Conservation (phyloP, 2,797 vertebrate genomes). For the Jordanella pulchra region DNA sequence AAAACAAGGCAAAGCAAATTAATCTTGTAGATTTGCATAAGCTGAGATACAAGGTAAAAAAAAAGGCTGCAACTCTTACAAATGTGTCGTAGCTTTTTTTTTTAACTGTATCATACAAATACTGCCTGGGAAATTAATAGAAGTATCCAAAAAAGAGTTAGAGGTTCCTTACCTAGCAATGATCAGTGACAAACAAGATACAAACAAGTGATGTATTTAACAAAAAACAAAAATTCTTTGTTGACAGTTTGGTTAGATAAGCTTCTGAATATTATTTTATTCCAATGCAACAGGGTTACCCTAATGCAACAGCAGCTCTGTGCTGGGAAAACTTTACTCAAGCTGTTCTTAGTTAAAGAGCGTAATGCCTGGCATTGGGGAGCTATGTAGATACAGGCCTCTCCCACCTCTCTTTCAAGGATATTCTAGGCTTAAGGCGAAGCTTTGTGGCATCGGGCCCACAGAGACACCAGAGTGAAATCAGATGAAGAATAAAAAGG, state of each 20-base stretch:
- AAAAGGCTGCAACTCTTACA: no score
- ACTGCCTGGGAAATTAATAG: background rate
- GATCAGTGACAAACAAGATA: background rate
- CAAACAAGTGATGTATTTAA: background rate
- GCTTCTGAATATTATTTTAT: background rate
- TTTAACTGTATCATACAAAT: background rate
- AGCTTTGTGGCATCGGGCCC: conserved; percentile 42
- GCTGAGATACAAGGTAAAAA: no score
- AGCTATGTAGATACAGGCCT: conserved; percentile 28
- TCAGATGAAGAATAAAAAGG: conserved; percentile 63
- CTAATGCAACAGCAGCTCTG: background rate
- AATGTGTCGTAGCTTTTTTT: no score
- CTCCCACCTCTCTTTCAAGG: conserved; percentile 56
- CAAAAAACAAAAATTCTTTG: background rate
- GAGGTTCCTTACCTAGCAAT: background rate
- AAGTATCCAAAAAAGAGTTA: background rate
- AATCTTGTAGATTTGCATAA: background rate
- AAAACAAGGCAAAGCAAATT: background rate
- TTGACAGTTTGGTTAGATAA: background rate
- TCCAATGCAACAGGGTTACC: background rate
- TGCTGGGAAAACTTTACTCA: background rate
- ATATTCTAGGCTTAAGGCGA: conserved; percentile 51
- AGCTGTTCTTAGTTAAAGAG: conserved; percentile 22
- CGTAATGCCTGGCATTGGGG: background rate
- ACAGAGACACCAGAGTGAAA: conserved; percentile 44